Conservation (phyloP, 2,797 vertebrate species). For the Malacoraja senta region DNA sequence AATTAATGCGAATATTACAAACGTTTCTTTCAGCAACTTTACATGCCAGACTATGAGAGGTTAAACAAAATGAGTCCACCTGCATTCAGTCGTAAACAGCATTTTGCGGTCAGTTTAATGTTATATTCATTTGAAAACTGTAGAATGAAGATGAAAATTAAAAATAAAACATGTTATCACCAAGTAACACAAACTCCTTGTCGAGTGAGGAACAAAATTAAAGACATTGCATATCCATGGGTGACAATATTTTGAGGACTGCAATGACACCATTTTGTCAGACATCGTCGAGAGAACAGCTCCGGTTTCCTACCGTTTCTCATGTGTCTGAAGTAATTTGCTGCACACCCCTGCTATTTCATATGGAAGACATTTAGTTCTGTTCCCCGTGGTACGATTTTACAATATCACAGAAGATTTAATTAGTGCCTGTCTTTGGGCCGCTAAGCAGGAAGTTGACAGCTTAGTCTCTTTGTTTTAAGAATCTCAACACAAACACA, state of each 20-base stretch:
- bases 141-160: background rate
- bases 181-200: background rate
- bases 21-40: background rate
- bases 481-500: background rate
- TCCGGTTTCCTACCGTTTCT: background rate
- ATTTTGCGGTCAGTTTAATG: background rate
- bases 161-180: conserved; percentile 4
- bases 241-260: background rate
- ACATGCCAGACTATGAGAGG: background rate
- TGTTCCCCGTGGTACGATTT: background rate
- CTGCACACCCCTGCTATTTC: background rate
- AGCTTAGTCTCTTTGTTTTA: background rate
- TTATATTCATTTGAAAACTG: conserved; percentile 6
- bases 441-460: background rate
- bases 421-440: background rate
- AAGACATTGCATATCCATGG: background rate
- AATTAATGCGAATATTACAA: background rate
- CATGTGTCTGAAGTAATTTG: background rate
- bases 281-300: background rate
- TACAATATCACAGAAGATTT: background rate
- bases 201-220: too few relatives aligned
- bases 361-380: background rate
- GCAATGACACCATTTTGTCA: background rate
- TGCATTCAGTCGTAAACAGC: background rate
- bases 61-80: background rate